Evolutionary conservation across 2,113 vertebrate species (phyloP).

Genomic region (Callipepla californica): DNA sequence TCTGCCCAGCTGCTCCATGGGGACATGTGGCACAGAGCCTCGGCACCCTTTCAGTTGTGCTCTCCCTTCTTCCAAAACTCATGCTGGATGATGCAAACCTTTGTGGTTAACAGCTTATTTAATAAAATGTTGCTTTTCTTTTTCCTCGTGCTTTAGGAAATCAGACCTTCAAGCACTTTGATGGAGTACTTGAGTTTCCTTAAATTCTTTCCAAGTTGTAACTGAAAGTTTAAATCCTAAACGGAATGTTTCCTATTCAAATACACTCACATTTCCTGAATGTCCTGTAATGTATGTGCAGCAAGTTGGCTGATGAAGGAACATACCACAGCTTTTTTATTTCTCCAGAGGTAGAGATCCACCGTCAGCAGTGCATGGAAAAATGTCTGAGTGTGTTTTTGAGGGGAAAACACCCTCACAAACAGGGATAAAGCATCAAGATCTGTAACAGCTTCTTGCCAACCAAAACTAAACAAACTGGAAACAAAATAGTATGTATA

Average conservation of each 20-base stretch:
- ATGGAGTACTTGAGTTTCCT: slow-evolving; percentile 22
- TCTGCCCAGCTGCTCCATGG: background rate
- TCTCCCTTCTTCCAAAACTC: background rate
- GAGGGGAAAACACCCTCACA: background rate
- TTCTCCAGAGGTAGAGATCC: background rate
- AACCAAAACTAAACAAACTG: background rate
- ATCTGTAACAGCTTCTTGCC: background rate
- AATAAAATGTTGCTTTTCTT: slow-evolving; percentile 46
- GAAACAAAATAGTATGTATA: background rate
- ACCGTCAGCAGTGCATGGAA: background rate
- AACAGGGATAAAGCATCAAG: background rate
- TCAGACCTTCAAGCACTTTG: background rate
- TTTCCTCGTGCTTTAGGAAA: background rate
- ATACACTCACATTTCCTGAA: background rate
- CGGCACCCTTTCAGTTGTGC: no score
- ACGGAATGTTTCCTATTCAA: slow-evolving; percentile 14
- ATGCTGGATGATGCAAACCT: slow-evolving; percentile 17
- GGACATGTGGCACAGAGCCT: rapidly evolving
- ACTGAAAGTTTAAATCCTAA: slow-evolving; percentile 36
- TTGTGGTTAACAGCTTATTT: slow-evolving; percentile 43
- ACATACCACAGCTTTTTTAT: background rate
- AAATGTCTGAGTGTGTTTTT: background rate
- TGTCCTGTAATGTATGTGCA: background rate
- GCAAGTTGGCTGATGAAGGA: rapidly evolving
- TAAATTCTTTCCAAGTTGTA: slow-evolving; percentile 25